Conservation (phyloP, 2,113 vertebrate species). For the Salminus brasiliensis region DNA sequence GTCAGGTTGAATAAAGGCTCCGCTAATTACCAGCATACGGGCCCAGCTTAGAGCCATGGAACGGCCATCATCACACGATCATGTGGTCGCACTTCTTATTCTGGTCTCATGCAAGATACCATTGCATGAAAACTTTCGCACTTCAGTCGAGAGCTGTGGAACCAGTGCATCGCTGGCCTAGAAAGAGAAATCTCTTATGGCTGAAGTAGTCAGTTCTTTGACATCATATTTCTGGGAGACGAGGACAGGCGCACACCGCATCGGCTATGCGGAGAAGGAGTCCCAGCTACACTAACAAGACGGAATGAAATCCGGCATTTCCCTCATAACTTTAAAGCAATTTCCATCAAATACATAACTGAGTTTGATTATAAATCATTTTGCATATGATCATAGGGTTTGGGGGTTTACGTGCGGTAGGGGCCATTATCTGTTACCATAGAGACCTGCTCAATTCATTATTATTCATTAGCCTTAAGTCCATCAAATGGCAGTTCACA, state of each 20-base stretch:
- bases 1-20: neutral
- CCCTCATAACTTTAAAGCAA: neutral
- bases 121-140: neutral
- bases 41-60: neutral
- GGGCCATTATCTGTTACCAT: constrained; percentile 21
- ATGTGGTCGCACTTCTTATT: neutral
- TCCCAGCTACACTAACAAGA: neutral
- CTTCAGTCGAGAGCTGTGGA: neutral
- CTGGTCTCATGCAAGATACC: neutral
- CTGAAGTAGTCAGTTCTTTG: constrained; percentile 1
- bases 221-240: neutral
- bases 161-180: neutral
- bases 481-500: constrained; percentile 13
- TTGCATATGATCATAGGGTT: constrained; percentile 4
- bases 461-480: constrained; percentile 14
- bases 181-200: constrained; percentile 15
- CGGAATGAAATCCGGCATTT: neutral
- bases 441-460: constrained; percentile 20
- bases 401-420: neutral
- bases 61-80: neutral
- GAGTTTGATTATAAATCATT: neutral
- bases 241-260: neutral
- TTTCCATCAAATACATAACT: neutral
- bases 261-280: neutral
- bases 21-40: neutral